These are phyloP conservation scores for Porites lutea DNA, from an alignment of 64 coral and sea anemone genomes.

Conservation along the genomic window DNA sequence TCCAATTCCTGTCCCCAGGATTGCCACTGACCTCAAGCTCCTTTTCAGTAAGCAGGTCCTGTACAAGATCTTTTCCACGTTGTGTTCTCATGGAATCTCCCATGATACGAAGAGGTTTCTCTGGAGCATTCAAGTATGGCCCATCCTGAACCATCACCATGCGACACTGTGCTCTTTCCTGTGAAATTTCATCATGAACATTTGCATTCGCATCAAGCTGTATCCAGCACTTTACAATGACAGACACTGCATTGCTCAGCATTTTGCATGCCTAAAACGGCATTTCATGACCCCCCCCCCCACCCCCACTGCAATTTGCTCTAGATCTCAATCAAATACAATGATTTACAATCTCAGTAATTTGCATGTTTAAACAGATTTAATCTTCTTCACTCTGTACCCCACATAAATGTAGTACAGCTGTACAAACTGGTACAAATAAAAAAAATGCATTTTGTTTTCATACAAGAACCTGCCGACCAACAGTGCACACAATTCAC, in stretches of 20 bases:
- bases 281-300: too few species aligned
- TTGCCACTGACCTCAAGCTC: constrained; percentile 90
- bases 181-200: constrained; percentile 5
- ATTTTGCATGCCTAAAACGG: neutral
- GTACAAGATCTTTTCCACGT: constrained; percentile 90
- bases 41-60: constrained; percentile 96
- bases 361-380: too few species aligned
- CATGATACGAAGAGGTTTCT: constrained; percentile 96
- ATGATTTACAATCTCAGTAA: too few species aligned
- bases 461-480: too few species aligned
- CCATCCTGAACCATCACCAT: constrained; percentile 99
- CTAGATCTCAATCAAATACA: too few species aligned
- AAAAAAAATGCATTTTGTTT: too few species aligned
- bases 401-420: too few species aligned
- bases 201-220: neutral
- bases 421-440: too few species aligned
- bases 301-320: neutral
- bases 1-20: constrained; percentile 2
- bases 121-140: constrained; percentile 91
- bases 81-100: constrained; percentile 91
- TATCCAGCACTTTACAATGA: too few species aligned
- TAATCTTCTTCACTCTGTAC: too few species aligned
- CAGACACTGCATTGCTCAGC: neutral
- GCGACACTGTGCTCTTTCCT: constrained; percentile 98
- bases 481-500: too few species aligned